Base-by-base conservation (phyloP, 2,797 vertebrate species). In the Pseudomugil gertrudae region DNA sequence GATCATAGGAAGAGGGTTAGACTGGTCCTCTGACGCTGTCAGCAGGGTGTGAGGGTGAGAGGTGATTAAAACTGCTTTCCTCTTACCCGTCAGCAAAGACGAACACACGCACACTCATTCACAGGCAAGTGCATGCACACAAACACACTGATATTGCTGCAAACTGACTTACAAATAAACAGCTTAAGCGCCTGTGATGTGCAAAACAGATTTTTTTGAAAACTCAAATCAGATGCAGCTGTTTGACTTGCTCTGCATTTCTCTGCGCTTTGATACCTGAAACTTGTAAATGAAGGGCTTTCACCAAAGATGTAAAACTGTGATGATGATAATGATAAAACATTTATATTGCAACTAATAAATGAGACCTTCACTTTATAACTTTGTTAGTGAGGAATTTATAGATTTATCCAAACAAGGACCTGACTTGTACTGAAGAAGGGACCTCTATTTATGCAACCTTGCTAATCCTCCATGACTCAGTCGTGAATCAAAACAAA, bases 11-110 rank as follows among this genome's bases (percentile, higher is more conserved):
- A 55, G 48, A 45, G 63, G 81, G 73, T 74, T 83, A 81, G 58
- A 65, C 80, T 62, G 76, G 83, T 84, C 76, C 69, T 84, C 79
- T 84, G 79, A 81, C 52, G 60, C 84, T 89, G 90, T 92, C 93
- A 93, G 91, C 89, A 80, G 72, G 79, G 84, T 81, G 82, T 70
- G 72, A 73, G 84, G 83, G 87, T 92, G 90, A 86, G 73, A 63
- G 72, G 77, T 92, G 92, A 93, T 92, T 93, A 93, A 92, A 90
- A 90, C 84, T 68, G 69, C 84, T 81, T 87, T 84, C 79, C 80
- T 83, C 70, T 77, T 81, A 74, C 70, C 89, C 70, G 90, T 92
- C 91, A 92, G 90, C 83, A 83, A 63, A 85, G 74, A 75, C 11
- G 36, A 47, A 30, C 54, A 64, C 59, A 19, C 29, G 24, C 57